phyloP scores from a whole-genome alignment of 2,113 vertebrate genomes.

The Hippolais icterina region DNA sequence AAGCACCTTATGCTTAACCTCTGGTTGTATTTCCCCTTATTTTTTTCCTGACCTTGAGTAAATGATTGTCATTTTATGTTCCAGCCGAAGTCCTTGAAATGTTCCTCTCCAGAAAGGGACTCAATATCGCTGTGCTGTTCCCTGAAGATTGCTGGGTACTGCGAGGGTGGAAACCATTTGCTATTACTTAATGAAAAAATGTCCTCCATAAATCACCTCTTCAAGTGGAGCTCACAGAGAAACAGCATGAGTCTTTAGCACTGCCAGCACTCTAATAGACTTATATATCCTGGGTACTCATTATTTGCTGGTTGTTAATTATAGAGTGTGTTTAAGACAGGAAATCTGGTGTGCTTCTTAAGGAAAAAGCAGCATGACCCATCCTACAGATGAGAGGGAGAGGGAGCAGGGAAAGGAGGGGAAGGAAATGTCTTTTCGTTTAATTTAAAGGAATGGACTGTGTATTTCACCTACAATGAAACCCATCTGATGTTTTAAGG shows the following conservation, averaged over 20 bases:
- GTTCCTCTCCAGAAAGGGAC: slow-evolving; percentile 51
- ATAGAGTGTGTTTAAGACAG: slow-evolving; percentile 61
- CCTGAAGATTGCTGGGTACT: slow-evolving; percentile 64
- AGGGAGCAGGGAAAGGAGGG: not conserved
- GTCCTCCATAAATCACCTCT: slow-evolving; percentile 70
- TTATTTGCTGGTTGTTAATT: slow-evolving; percentile 68
- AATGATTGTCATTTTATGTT: slow-evolving; percentile 62
- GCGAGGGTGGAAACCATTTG: slow-evolving; percentile 64
- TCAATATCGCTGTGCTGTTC: slow-evolving; percentile 36
- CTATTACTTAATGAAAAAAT: slow-evolving; percentile 73
- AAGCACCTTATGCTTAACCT: slow-evolving; percentile 26
- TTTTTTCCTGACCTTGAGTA: slow-evolving; percentile 51
- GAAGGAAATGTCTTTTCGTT: not conserved
- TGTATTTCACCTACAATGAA: not conserved
- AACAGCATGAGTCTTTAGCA: slow-evolving; percentile 66
- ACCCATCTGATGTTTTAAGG: not conserved
- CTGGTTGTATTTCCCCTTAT: slow-evolving; percentile 21
- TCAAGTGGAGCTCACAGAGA: slow-evolving; percentile 66
- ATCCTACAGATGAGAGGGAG: not conserved
- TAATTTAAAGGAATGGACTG: not conserved
- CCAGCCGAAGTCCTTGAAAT: slow-evolving; percentile 55
- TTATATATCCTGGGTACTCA: slow-evolving; percentile 66
- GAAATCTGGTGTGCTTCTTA: slow-evolving; percentile 60
- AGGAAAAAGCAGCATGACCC: slow-evolving; percentile 45
- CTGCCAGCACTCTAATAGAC: slow-evolving; percentile 69